phyloP scores from a whole-genome alignment of 2,113 vertebrate genomes.

The Onychostoma macrolepis region DNA sequence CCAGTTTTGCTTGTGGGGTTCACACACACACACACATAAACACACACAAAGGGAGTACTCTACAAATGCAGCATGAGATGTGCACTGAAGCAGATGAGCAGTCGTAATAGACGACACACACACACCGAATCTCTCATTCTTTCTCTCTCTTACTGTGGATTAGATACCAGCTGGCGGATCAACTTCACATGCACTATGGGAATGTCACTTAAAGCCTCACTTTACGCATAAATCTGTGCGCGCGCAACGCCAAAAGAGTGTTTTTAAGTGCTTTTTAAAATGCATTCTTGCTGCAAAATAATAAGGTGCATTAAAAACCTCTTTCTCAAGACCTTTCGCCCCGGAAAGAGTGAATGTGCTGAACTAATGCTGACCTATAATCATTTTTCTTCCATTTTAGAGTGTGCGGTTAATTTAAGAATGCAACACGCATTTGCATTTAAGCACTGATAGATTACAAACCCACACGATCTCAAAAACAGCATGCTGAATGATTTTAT shows the following conservation, averaged over 20 bases:
- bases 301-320: conserved; percentile 15
- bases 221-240: conserved; percentile 29
- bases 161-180: conserved; percentile 57
- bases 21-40: conserved; percentile 34
- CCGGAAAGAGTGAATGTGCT: neutral
- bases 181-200: conserved; percentile 55
- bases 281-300: conserved; percentile 3
- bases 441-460: neutral
- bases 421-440: conserved; percentile 14
- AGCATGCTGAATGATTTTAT: neutral
- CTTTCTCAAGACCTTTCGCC: neutral
- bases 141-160: conserved; percentile 46
- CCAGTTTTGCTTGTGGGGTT: conserved; percentile 18
- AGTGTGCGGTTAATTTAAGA: neutral
- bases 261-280: conserved; percentile 26
- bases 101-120: conserved; percentile 40
- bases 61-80: conserved; percentile 39
- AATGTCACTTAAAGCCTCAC: conserved; percentile 57
- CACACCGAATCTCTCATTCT: conserved; percentile 3
- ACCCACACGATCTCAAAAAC: neutral
- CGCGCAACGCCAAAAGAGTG: neutral
- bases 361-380: neutral
- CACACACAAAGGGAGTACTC: neutral
- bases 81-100: conserved; percentile 39
- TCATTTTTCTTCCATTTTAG: neutral